phyloP scores from a whole-genome alignment of 2,888 invertebrate species.

The Dione vanillae region DNA sequence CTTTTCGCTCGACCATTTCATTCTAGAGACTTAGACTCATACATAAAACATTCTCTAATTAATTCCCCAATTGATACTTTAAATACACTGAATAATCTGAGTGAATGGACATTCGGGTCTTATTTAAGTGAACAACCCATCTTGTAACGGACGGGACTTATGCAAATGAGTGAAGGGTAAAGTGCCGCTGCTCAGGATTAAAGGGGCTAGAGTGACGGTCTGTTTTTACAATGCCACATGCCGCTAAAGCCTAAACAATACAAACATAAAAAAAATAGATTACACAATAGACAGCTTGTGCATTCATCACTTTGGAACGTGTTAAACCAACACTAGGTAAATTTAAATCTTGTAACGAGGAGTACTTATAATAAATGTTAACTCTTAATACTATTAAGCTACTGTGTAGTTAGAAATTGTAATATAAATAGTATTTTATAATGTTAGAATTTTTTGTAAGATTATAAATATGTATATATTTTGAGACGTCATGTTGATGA shows the following conservation, averaged over 20 bases:
- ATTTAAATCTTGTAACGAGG: neutral
- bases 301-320: neutral
- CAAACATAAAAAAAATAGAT: slow-evolving; percentile 32
- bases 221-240: slow-evolving; percentile 79
- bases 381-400: too few relatives aligned
- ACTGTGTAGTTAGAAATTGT: too few relatives aligned
- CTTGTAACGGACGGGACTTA: slow-evolving; percentile 77
- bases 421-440: too few relatives aligned
- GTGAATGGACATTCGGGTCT: slow-evolving; percentile 67
- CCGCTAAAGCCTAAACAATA: slow-evolving; percentile 53
- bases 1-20: slow-evolving; percentile 2
- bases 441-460: too few relatives aligned
- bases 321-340: neutral
- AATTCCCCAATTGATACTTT: slow-evolving; percentile 43
- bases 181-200: slow-evolving; percentile 69
- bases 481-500: too few relatives aligned
- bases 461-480: too few relatives aligned
- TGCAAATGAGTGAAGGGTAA: slow-evolving; percentile 78
- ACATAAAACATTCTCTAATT: slow-evolving; percentile 40
- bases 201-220: slow-evolving; percentile 63
- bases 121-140: slow-evolving; percentile 74
- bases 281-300: slow-evolving; percentile 10
- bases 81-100: slow-evolving; percentile 62
- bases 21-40: slow-evolving; percentile 5
- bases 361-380: too few relatives aligned